Evolutionary conservation across 2,797 vertebrate genomes (phyloP).

Genomic region (Prunella strophiata): DNA sequence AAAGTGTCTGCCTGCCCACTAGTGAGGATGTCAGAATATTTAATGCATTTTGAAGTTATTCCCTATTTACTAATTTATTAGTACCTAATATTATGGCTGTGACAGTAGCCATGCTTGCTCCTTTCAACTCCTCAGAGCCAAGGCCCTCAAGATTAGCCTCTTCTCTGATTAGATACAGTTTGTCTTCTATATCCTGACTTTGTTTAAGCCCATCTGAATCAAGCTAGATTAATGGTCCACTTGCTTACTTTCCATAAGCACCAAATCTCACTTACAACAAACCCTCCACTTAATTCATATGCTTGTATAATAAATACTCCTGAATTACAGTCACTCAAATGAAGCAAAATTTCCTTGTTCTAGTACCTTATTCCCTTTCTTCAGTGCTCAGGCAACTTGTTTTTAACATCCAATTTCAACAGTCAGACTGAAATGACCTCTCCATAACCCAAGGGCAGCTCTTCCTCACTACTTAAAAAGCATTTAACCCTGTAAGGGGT

Average conservation of each 20-base stretch:
- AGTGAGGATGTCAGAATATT: background rate
- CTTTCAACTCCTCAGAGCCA: background rate
- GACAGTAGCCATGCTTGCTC: background rate
- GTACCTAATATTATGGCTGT: background rate
- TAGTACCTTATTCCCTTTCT: background rate
- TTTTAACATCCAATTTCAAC: background rate
- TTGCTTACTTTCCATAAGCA: background rate
- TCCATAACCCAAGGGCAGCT: background rate
- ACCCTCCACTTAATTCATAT: background rate
- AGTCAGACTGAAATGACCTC: background rate
- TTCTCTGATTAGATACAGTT: background rate
- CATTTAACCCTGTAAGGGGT: background rate
- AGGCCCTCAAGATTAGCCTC: background rate
- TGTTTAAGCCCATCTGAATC: background rate
- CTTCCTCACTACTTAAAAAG: background rate
- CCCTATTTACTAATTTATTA: background rate
- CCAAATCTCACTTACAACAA: background rate
- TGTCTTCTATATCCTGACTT: background rate
- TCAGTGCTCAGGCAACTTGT: background rate
- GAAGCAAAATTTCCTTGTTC: background rate
- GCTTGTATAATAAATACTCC: background rate
- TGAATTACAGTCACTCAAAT: background rate
- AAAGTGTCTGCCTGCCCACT: background rate
- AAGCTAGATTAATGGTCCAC: background rate
- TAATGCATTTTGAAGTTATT: background rate